These are phyloP conservation scores for Eucera pruinosa DNA, from an alignment of 2,888 invertebrate species.

Conservation along the genomic window DNA sequence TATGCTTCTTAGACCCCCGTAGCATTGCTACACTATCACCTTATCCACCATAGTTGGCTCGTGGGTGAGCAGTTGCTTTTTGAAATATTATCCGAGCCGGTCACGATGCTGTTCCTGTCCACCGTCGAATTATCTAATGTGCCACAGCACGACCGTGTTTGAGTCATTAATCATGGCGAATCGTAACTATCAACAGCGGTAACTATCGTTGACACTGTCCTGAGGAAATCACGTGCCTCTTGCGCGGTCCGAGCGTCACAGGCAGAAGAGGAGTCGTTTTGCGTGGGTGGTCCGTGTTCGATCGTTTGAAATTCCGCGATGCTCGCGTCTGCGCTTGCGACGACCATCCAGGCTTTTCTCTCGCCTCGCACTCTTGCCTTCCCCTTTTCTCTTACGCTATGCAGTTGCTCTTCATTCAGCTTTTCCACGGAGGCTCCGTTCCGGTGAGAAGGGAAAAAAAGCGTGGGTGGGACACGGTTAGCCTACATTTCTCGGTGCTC, in stretches of 20 bases:
- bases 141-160: neutral
- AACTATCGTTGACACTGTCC: conserved; percentile 44
- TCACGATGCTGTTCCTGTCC: neutral
- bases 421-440: conserved; percentile 23
- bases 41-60: no score
- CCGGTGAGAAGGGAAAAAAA: conserved; percentile 3
- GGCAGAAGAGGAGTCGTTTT: conserved; percentile 12
- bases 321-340: conserved; percentile 53
- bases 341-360: neutral
- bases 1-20: no score
- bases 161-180: conserved; percentile 53
- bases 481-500: conserved; percentile 52
- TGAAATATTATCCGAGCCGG: neutral
- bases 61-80: conserved; percentile 6
- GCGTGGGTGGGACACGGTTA: conserved; percentile 44
- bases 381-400: no score
- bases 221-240: conserved; percentile 62
- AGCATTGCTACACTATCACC: no score
- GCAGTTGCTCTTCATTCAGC: conserved; percentile 56
- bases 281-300: conserved; percentile 63
- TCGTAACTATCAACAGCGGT: conserved; percentile 50
- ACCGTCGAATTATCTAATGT: conserved; percentile 35
- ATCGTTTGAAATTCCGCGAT: conserved; percentile 56
- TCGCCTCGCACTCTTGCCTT: neutral
- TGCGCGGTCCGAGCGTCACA: neutral